Evolutionary conservation across 2,113 vertebrate genomes (phyloP), one percentile per base, ranked within the genome.

Genomic region (Diphyllodes magnificus): DNA sequence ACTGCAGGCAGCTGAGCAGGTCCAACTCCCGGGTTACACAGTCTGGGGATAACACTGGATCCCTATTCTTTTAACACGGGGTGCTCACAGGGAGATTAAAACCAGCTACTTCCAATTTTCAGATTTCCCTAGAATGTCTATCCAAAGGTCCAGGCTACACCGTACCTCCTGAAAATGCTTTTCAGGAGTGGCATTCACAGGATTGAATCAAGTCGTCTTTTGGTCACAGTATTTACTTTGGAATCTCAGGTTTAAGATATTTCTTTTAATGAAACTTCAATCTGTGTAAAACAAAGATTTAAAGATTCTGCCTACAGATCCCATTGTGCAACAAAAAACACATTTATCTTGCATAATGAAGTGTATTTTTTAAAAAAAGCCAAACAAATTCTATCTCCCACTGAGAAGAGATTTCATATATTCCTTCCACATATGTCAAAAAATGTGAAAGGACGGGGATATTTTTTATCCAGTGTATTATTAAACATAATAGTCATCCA

Each of bases 401-500:
- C 72, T 31, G 64, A 30, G 65, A 86, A 79, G 56, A 42, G 63
- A 35, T 88, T 96, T 71, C 90, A 57, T 51, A 82, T 33, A 35
- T 79, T 88, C 59, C 20, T 92, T 84, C 71, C 59, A 91, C 47
- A 33, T 49, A 72, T 30, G 69, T 88, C 93, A 96, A 72, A 82
- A 88, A 90, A 19, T 30, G 71, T 31, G 93, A 80, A 37, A 82
- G 37, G 78, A 92, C 4, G 3, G 44, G 56, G 25, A 50, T 47
- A 57, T 90, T 93, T 91, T 87, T 92, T 82, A 92, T 77, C 63
- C 63, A 53, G 54, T 87, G 70, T 94, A 72, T 97, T 97, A 97
- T 96, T 97, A 97, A 97, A 97, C 97, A 97, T 98, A 98, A 97
- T 97, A 96, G 97, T 95, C 93, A 90, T 90, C 93, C 92, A 96